Evolutionary conservation across 1,140 invertebrate genomes (phyloP), one percentile per base, ranked within the genome.

Genomic region (Cydia fagiglandana): DNA sequence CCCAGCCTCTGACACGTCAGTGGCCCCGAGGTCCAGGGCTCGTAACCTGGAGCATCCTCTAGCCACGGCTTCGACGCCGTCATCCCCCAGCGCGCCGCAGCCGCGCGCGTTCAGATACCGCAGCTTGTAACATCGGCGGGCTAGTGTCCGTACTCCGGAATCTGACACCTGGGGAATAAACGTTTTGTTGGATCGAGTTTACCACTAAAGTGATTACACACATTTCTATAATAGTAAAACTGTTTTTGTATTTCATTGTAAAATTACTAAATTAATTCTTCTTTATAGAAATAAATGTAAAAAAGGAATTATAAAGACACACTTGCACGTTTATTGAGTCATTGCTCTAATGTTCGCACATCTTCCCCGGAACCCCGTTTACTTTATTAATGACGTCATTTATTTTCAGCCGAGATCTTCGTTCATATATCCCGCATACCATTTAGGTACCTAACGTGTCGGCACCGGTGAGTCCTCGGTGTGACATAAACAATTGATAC

Each of bases 21-120:
- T 98, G 86, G 98, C 98, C 7, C 98, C 98, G 56, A 98, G 95
- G 85, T 98, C 98, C 0, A 98, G 90, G 0, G 97, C 97, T 38
- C 97, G 91, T 38, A 98, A 91, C 66, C 97, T 93, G 0, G 97
- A 96, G 88, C 97, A 98, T 15, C 96, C 96, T 64, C 96, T 94
- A 0, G 97, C 97, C 50, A 98, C 90, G 0, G 97, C 96, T 64
- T 97, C 96, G 76, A 98, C 95, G 0, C 97, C 97, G 84, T 97
- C 97, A 86, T 99, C 98, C 38, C 97, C 98, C 0, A 99, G 95
- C 1, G 97, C 97, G 81, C 98, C 97, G 87, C 97, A 98, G 5
- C 98, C 98, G 50, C 98, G 94, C 1, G 97, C 96, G 89, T 98
- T 98, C 41, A 99, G 93, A 89, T 98, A 99, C 6, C 98, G 94